Conservation (phyloP, 2,888 invertebrate species). For the Cantharis lateralis region DNA sequence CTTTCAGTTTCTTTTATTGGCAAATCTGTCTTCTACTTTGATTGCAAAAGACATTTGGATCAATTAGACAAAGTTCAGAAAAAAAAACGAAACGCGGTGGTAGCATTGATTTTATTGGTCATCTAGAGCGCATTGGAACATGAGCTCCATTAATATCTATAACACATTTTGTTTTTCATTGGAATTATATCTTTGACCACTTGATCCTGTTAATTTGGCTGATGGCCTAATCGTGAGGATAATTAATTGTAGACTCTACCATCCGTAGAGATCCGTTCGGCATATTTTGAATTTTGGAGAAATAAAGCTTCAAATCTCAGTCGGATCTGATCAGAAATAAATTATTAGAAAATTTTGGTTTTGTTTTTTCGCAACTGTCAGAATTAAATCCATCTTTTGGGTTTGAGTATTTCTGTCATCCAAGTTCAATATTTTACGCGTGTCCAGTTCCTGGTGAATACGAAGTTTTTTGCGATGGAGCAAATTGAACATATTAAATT, state of each 20-base stretch:
- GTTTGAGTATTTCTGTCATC: background rate
- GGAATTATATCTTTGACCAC: too few relatives aligned
- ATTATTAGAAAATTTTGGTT: background rate
- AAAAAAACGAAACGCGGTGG: background rate
- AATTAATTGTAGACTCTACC: background rate
- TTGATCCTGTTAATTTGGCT: background rate
- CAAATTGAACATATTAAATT: constrained; percentile 73
- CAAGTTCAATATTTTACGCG: too few relatives aligned
- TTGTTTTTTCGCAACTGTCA: background rate
- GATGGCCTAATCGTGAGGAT: background rate
- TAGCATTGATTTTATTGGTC: background rate
- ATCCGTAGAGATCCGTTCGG: background rate
- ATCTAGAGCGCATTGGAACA: too few relatives aligned
- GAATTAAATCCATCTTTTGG: background rate
- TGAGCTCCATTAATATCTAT: too few relatives aligned
- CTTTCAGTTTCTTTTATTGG: background rate
- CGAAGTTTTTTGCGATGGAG: background rate
- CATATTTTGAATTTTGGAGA: too few relatives aligned
- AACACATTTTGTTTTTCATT: too few relatives aligned
- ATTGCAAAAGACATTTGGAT: background rate
- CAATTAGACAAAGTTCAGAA: background rate
- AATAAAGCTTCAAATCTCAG: background rate
- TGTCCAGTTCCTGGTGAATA: too few relatives aligned
- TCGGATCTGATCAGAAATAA: background rate
- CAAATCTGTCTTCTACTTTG: background rate